Evolutionary conservation across 2,888 invertebrate species (phyloP), one percentile per base, ranked within the genome.

Genomic region (Drosophila melanosoma): DNA sequence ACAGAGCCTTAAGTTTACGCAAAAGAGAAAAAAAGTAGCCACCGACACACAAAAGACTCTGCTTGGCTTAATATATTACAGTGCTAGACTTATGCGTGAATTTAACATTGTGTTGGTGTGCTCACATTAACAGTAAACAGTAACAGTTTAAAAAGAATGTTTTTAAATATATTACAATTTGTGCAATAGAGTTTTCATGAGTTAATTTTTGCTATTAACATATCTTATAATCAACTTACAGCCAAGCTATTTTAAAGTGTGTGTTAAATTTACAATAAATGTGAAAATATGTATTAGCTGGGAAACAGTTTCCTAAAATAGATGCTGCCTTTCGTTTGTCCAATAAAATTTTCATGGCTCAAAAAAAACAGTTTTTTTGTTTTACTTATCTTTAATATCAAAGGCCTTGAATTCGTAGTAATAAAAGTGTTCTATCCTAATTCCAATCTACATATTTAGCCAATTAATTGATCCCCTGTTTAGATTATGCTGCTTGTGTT

Each of bases 401-500:
- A 15, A 15, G 35, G 6, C 38, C 8, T 38, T 38, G 38, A 17
- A 38, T 3, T 38, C 0, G 3, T 8, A 38, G 38, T 40, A 10
- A n/a, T n/a, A 4, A n/a, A 3, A 45, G 15, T 15, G 0, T 45
- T 23, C 1, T 4, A 8, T 4, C 45, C 15, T 45, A 45, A 10
- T 1, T 8, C 10, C 8, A 35, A 15, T 23, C 10, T 15, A 32
- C 32, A 20, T 10, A n/a, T 29, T 10, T 3, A 32, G 15, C 15
- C 15, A 42, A 3, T n/a, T 52, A 69, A 49, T 69, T 40, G 36
- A 23, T 17, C 3, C n/a, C 7, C 3, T 54, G 15, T 49, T 54
- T n/a, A 33, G 40, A 17, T 66, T 33, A 48, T 54, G 74, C 11
- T 62, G 49, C 23, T 26, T 58, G 49, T 68, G 56, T 17, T 56